These are phyloP conservation scores for Drosophila greeni DNA, from an alignment of 2,888 invertebrate genomes.

Conservation along the genomic window DNA sequence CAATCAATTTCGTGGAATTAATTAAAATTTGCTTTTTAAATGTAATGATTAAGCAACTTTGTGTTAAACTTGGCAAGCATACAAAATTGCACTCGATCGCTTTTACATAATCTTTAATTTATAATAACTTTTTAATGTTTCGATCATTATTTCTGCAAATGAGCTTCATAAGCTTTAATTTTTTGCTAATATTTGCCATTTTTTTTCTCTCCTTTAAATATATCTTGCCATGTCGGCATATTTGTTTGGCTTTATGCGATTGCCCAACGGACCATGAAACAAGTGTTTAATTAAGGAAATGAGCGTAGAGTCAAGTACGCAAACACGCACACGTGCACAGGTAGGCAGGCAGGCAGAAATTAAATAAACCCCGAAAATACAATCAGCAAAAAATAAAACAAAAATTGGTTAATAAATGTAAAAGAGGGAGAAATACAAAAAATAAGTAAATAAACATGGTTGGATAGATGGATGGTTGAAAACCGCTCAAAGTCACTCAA, in stretches of 20 bases:
- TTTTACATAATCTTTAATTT: conserved; percentile 33
- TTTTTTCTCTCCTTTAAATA: conserved; percentile 10
- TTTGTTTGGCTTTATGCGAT: conserved; percentile 32
- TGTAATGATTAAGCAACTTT: conserved; percentile 35
- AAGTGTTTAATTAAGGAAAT: conserved; percentile 75
- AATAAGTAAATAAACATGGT: conserved; percentile 26
- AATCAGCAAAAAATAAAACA: conserved; percentile 42
- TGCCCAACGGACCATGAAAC: conserved; percentile 68
- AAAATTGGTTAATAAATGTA: conserved; percentile 61
- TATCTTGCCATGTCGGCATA: conserved; percentile 21
- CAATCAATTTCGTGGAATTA: not conserved
- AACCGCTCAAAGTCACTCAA: conserved; percentile 69
- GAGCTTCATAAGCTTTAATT: conserved; percentile 26
- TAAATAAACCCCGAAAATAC: conserved; percentile 48
- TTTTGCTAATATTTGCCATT: conserved; percentile 30
- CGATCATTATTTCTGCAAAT: conserved; percentile 42
- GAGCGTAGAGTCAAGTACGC: conserved; percentile 53
- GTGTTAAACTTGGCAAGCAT: conserved; percentile 12
- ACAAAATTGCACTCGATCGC: conserved; percentile 26
- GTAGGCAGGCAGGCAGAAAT: conserved; percentile 34
- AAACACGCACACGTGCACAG: conserved; percentile 43
- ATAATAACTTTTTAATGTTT: conserved; percentile 19
- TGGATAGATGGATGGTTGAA: conserved; percentile 20
- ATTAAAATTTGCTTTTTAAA: conserved; percentile 12
- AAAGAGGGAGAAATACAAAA: conserved; percentile 24